Conservation (phyloP, 2,113 vertebrate genomes). For the Antechinus stuartii region DNA sequence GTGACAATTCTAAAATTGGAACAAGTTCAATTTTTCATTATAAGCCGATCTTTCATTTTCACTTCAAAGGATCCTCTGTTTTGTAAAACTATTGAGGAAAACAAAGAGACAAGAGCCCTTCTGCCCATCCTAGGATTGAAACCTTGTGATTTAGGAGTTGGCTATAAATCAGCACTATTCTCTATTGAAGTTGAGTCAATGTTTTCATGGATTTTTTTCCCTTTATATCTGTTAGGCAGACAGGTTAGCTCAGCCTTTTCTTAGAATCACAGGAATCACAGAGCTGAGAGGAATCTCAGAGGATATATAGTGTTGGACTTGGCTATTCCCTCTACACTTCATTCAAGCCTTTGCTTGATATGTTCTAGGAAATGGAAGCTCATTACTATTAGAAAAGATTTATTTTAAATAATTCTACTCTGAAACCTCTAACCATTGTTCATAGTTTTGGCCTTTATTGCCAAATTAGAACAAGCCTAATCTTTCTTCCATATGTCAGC, state of each 20-base stretch:
- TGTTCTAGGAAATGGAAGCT: background rate
- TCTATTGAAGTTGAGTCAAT: slow-evolving; percentile 50
- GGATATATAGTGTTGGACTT: background rate
- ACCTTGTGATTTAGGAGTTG: slow-evolving; percentile 52
- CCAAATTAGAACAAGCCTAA: background rate
- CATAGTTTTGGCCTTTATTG: background rate
- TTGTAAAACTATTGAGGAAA: slow-evolving; percentile 27
- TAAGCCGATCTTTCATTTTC: background rate
- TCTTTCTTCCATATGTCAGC: background rate
- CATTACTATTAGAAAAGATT: background rate
- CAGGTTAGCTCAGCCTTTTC: background rate
- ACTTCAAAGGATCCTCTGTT: slow-evolving; percentile 5
- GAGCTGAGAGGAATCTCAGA: background rate
- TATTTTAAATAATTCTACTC: background rate
- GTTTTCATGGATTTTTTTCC: slow-evolving; percentile 53
- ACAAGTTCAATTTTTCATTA: background rate
- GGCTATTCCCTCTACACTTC: background rate
- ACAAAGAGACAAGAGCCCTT: slow-evolving; percentile 44
- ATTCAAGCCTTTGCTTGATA: background rate
- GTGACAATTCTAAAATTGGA: background rate
- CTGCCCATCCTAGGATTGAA: slow-evolving; percentile 42
- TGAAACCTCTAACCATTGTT: background rate
- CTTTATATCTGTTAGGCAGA: slow-evolving; percentile 35
- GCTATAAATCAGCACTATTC: slow-evolving; percentile 46
- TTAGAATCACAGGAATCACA: slow-evolving; percentile 27